Conservation (phyloP, 1,140 invertebrate species). For the Pemphigus obesinymphae region DNA sequence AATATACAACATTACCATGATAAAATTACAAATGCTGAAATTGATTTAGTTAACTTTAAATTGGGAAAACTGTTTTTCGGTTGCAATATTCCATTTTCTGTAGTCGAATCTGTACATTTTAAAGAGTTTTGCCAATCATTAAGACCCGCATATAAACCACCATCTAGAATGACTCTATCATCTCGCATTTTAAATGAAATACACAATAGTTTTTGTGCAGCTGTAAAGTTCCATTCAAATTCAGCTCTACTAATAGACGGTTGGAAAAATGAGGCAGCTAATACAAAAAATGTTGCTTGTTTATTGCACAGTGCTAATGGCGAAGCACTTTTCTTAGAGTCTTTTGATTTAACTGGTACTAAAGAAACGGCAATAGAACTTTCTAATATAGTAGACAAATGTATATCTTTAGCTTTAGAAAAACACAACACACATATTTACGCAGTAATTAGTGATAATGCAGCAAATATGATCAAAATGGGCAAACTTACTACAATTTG, state of each 20-base stretch:
- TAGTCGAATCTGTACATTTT: background rate
- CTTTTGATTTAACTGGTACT: conserved; percentile 1
- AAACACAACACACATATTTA: conserved; percentile 2
- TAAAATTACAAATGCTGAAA: conserved; percentile 7
- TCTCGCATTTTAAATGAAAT: background rate
- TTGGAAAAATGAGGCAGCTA: background rate
- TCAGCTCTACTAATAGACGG: background rate
- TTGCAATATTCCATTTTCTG: conserved; percentile 16
- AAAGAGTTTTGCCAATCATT: background rate
- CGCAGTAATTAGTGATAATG: conserved; percentile 13
- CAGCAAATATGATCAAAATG: conserved; percentile 11
- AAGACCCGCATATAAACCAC: background rate
- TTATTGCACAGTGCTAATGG: conserved; percentile 1
- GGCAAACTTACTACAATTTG: conserved; percentile 3
- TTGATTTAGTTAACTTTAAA: conserved; percentile 1
- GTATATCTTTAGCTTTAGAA: conserved; percentile 1
- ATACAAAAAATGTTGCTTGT: background rate
- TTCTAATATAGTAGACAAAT: conserved; percentile 8
- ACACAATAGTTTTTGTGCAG: background rate
- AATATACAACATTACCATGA: background rate
- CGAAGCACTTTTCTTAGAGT: background rate
- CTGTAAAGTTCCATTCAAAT: background rate
- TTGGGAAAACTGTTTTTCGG: background rate
- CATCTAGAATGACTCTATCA: background rate
- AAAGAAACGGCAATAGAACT: conserved; percentile 14